Percentiles rank a stretch among this genome's conserved stretches.
Evolutionary conservation across 2,797 vertebrate genomes (phyloP).

Genomic region (Choloepus didactylus): DNA sequence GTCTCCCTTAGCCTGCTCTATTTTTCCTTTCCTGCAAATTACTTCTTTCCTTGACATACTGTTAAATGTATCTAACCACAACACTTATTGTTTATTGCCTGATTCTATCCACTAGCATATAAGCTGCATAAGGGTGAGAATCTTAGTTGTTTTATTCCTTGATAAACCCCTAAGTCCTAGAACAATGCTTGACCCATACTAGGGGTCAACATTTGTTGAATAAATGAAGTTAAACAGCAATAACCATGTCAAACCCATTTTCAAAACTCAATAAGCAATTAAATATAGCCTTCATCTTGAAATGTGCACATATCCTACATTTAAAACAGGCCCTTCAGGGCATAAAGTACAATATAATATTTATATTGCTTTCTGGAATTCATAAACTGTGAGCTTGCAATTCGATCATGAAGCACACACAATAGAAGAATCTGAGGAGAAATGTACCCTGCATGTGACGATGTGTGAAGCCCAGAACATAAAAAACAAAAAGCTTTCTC

Average conservation of each 20-base stretch:
- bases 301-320: slow-evolving; percentile 29
- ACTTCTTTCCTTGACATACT: neutral
- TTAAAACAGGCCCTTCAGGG: slow-evolving; percentile 64
- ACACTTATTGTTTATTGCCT: neutral
- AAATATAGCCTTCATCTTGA: slow-evolving; percentile 16
- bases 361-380: slow-evolving; percentile 11
- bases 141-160: neutral
- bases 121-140: neutral
- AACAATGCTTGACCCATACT: neutral
- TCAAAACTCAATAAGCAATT: slow-evolving; percentile 50
- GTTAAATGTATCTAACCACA: neutral
- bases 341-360: slow-evolving; percentile 36
- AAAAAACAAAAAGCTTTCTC: neutral
- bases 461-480: neutral
- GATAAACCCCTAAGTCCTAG: neutral
- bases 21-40: neutral
- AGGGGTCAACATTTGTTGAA: neutral
- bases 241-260: neutral
- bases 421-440: neutral
- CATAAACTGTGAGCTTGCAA: neutral
- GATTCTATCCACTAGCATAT: neutral
- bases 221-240: slow-evolving; percentile 7
- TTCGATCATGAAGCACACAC: neutral
- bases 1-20: neutral
- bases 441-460: neutral